Percentiles rank a stretch among this genome's conserved stretches.
phyloP scores from a whole-genome alignment of 2,113 vertebrate genomes.

The Cyprinodon variegatus region DNA sequence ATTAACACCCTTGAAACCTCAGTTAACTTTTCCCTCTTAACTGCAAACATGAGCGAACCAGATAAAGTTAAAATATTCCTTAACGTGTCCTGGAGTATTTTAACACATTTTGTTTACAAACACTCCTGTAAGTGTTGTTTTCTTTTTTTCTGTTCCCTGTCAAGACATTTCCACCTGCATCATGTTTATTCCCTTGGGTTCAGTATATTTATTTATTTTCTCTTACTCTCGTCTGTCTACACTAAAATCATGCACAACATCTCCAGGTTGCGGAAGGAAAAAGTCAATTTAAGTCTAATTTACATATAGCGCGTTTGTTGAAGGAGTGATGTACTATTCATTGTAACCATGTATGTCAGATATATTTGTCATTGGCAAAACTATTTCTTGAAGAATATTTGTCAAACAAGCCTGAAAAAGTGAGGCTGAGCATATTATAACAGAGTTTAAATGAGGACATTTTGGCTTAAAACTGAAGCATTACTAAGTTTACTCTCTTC shows the following conservation, averaged over 20 bases:
- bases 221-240: constrained; percentile 10
- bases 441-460: constrained; percentile 6
- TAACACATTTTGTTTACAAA: constrained; percentile 1
- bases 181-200: constrained; percentile 8
- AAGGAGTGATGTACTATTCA: constrained; percentile 53
- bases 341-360: constrained; percentile 40
- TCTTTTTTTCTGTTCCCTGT: not conserved
- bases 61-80: constrained; percentile 30
- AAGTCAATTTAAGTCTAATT: constrained; percentile 54
- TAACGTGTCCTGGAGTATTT: not conserved
- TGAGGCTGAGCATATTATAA: constrained; percentile 20
- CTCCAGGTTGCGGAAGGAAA: constrained; percentile 7
- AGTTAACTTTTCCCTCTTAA: constrained; percentile 7
- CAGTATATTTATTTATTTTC: constrained; percentile 14
- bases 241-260: constrained; percentile 18
- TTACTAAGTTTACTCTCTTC: not conserved
- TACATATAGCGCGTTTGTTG: constrained; percentile 40
- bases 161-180: not conserved
- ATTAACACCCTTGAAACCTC: not conserved
- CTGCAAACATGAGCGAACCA: not conserved
- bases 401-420: constrained; percentile 33
- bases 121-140: not conserved
- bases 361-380: constrained; percentile 54
- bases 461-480: not conserved
- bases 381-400: constrained; percentile 57